Percentiles rank a stretch among this genome's conserved stretches.
Conservation (phyloP, 2,113 vertebrate species). For the Colinus virginianus region DNA sequence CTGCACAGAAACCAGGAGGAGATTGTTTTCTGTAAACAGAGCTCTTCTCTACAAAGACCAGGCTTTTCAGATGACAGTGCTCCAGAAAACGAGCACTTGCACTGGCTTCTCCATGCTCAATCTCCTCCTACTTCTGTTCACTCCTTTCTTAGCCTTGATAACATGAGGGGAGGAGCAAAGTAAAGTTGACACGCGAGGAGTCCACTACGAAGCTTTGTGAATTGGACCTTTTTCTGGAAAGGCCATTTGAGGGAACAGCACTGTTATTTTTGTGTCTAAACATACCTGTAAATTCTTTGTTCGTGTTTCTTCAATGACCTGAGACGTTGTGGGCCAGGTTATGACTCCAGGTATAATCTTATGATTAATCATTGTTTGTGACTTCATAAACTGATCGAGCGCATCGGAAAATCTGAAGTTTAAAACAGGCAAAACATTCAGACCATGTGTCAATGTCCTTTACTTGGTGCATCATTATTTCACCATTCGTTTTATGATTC, state of each 20-base stretch:
- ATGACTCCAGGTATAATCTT: constrained; percentile 87
- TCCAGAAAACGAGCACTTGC: background rate
- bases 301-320: constrained; percentile 88
- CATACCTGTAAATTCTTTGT: constrained; percentile 85
- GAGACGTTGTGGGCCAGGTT: constrained; percentile 91
- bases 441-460: accelerated
- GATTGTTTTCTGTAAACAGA: accelerated
- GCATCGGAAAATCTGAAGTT: constrained; percentile 85
- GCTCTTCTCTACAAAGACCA: background rate
- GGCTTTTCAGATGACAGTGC: background rate
- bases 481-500: accelerated
- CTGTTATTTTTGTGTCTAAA: background rate
- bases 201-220: background rate
- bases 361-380: constrained; percentile 84
- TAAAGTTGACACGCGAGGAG: background rate
- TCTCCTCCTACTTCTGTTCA: background rate
- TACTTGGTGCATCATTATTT: accelerated
- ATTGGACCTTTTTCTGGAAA: background rate
- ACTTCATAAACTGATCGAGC: constrained; percentile 83
- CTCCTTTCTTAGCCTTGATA: too few species aligned
- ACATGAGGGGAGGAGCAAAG: background rate
- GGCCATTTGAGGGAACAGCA: background rate
- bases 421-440: background rate
- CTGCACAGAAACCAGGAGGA: background rate
- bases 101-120: background rate